phyloP scores from a whole-genome alignment of 2,113 vertebrate genomes.

The Ancistrus triradiatus region DNA sequence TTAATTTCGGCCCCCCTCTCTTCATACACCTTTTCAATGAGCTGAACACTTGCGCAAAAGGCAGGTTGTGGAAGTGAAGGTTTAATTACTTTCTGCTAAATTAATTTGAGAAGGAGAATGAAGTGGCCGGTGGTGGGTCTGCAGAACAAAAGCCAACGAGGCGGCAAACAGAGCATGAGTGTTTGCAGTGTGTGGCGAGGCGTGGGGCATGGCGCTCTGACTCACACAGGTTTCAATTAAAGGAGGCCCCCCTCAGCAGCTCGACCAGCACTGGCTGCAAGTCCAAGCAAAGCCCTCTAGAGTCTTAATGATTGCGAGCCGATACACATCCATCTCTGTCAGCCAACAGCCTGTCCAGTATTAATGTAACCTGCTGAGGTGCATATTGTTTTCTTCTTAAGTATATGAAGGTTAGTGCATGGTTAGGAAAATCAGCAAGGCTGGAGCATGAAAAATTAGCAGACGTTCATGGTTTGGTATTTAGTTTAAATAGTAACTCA shows the following conservation, averaged over 20 bases:
- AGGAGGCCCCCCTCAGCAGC: constrained; percentile 60
- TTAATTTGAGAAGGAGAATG: constrained; percentile 72
- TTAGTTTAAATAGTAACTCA: too few relatives aligned
- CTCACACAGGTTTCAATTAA: constrained; percentile 73
- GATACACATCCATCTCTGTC: constrained; percentile 75
- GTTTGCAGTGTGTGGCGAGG: constrained; percentile 47
- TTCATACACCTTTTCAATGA: constrained; percentile 64
- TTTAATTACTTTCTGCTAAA: constrained; percentile 79
- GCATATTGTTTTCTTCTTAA: constrained; percentile 26
- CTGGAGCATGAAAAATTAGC: too few relatives aligned
- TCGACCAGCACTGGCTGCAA: constrained; percentile 47
- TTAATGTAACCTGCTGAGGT: constrained; percentile 16
- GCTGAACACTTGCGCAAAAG: constrained; percentile 50
- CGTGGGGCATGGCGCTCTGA: constrained; percentile 55
- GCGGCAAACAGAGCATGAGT: constrained; percentile 45
- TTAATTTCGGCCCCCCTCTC: constrained; percentile 62
- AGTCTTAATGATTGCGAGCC: constrained; percentile 63
- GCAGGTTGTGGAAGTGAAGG: constrained; percentile 64
- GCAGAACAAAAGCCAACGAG: constrained; percentile 63
- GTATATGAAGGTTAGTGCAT: neutral
- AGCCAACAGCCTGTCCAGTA: constrained; percentile 35
- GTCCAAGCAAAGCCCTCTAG: constrained; percentile 52
- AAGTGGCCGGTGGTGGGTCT: constrained; percentile 54
- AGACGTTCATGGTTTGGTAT: too few relatives aligned
- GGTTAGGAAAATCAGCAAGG: too few relatives aligned